A percentile compares a stretch with the other conserved stretches of the same genome.
These are phyloP conservation scores for Amphilophus citrinellus DNA, from an alignment of 2,113 vertebrate genomes.

Conservation along the genomic window DNA sequence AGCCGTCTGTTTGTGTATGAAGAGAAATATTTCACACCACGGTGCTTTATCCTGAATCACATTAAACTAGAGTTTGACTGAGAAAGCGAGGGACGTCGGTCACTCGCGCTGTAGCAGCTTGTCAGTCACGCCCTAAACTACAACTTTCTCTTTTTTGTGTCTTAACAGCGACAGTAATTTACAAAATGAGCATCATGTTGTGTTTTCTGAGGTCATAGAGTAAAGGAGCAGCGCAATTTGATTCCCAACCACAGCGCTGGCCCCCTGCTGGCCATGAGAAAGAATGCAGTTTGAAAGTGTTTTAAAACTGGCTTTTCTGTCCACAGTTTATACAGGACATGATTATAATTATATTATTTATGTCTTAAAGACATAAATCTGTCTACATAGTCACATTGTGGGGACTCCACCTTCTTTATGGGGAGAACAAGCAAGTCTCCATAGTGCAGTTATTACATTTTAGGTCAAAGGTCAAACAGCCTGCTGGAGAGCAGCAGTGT, in stretches of 20 bases:
- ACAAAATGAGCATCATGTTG: no score
- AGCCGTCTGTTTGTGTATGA: background rate
- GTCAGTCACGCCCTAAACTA: no score
- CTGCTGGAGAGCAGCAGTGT: background rate
- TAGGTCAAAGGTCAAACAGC: background rate
- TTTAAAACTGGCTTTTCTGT: background rate
- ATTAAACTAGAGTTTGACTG: no score
- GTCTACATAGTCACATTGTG: background rate
- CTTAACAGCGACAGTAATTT: no score
- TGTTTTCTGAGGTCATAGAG: no score
- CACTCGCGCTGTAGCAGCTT: no score
- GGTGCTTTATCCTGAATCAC: no score
- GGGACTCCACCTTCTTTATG: background rate
- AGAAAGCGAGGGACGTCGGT: no score
- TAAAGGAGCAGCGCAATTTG: background rate
- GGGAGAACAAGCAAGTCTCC: background rate
- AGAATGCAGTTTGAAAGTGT: background rate
- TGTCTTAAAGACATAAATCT: background rate
- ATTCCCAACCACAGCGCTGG: background rate
- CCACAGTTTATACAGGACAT: background rate
- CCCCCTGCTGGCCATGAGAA: background rate
- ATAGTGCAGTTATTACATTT: background rate
- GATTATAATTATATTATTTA: background rate
- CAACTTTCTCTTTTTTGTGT: no score
- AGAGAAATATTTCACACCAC: no score